These are phyloP conservation scores for Cephonodes hylas DNA, from an alignment of 2,888 invertebrate genomes.

Conservation along the genomic window DNA sequence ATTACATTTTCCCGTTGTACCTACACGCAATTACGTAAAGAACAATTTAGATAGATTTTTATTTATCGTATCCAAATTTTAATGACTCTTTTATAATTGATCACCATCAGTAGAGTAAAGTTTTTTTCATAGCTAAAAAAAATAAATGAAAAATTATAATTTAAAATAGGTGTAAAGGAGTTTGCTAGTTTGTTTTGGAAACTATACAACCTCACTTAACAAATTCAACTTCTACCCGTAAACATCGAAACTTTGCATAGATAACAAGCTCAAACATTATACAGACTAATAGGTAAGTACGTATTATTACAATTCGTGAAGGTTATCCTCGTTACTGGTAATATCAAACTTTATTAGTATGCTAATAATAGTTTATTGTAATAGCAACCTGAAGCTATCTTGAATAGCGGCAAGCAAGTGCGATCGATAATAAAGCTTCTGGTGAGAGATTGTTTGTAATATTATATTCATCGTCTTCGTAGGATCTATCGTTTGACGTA, in stretches of 20 bases:
- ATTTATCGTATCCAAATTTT: no score
- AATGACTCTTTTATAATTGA: no score
- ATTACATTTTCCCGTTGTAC: no score
- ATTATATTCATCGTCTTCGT: not conserved
- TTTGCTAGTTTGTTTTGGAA: not conserved
- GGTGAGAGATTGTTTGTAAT: not conserved
- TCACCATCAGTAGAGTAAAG: no score
- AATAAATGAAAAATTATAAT: no score
- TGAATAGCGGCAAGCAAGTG: no score
- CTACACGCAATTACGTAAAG: no score
- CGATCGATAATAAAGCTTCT: no score
- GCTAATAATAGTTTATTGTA: no score
- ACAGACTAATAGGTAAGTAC: not conserved
- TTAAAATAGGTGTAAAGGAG: not conserved
- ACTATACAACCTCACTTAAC: not conserved
- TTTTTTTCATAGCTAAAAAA: no score
- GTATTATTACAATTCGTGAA: not conserved
- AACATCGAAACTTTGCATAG: not conserved
- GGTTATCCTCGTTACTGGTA: not conserved
- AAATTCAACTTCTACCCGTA: not conserved
- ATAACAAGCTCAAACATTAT: slow-evolving; percentile 5
- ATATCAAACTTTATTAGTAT: not conserved
- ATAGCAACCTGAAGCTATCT: no score
- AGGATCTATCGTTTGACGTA: not conserved
- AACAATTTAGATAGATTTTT: no score